Evolutionary conservation across 1,140 invertebrate species (phyloP), one percentile per base, ranked within the genome.

Genomic region (Brachionus rubens): DNA sequence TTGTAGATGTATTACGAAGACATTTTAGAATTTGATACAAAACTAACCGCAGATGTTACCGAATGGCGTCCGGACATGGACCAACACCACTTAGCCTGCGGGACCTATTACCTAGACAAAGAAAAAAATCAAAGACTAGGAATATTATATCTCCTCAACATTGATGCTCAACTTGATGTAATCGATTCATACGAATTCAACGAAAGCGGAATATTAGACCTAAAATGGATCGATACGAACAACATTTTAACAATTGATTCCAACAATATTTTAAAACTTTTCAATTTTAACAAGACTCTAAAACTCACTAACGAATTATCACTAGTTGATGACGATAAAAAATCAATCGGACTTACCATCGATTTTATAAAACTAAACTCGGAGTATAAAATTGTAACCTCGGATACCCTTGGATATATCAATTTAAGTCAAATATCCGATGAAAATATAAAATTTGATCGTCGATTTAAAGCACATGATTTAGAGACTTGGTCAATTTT

Each of bases 1-100:
- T 43, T 43, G 4, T 30, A 65, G 59, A 72, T 72, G 68, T 26
- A 72, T 33, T 72, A 19, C 50, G 68, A 72, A 72, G 50, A 72
- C 7, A 36, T 48, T 54, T 12, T 33, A 19, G 16, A 54, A 19
- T 75, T 75, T 75, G 33, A 54, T 41, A 75, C 72, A 40, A 48
- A 75, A 14, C 30, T 54, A 5, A 54, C 72, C 5, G 48, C 72
- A 21, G 72, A 75, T 56, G 48, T 54, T 24, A 47, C 43, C 30
- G 72, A 75, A 75, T 75, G 72, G 72, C n/a, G 54, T 30, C 54
- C 54, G n/a, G 2, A n/a, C 33, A 33, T 16, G 16, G 30, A 59
- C 54, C 54, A 59, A 56, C 30, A 59, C 33, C 16, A 50, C 1
- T 47, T 75, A 21, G 48, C 41, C 24, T 75, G 72, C 48, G 72